These are phyloP conservation scores for Microctonus hyperodae DNA, from an alignment of 2,888 invertebrate genomes.

Conservation along the genomic window DNA sequence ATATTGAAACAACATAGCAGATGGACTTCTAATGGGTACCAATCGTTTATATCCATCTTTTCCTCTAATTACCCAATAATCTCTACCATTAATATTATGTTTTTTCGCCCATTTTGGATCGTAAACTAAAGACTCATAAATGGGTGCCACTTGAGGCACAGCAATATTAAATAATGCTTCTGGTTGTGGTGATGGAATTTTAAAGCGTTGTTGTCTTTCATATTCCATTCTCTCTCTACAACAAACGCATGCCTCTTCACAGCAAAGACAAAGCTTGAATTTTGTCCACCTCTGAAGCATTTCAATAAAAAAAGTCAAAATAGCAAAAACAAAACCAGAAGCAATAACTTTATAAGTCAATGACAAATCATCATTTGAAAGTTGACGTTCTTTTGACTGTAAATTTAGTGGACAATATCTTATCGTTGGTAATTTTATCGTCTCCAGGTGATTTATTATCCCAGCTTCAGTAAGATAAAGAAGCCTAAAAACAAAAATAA, in stretches of 20 bases:
- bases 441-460: constrained; percentile 73
- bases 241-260: constrained; percentile 10
- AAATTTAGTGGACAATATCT: constrained; percentile 83
- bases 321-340: constrained; percentile 72
- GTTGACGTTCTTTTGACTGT: constrained; percentile 79
- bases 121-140: constrained; percentile 57
- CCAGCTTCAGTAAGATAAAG: constrained; percentile 77
- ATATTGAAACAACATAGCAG: constrained; percentile 78
- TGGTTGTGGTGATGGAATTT: neutral
- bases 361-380: constrained; percentile 77
- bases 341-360: constrained; percentile 83
- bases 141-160: constrained; percentile 22
- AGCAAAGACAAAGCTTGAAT: constrained; percentile 14
- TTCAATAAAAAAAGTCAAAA: constrained; percentile 74
- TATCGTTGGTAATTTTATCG: constrained; percentile 73
- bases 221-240: constrained; percentile 5
- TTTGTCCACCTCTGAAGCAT: constrained; percentile 52
- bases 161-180: neutral
- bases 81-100: constrained; percentile 76
- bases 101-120: constrained; percentile 60
- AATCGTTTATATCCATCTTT: constrained; percentile 71
- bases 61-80: constrained; percentile 75
- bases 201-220: neutral
- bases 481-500: constrained; percentile 67
- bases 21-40: constrained; percentile 78